Evolutionary conservation across 1,140 invertebrate genomes (phyloP).

Genomic region (Halesus radiatus): DNA sequence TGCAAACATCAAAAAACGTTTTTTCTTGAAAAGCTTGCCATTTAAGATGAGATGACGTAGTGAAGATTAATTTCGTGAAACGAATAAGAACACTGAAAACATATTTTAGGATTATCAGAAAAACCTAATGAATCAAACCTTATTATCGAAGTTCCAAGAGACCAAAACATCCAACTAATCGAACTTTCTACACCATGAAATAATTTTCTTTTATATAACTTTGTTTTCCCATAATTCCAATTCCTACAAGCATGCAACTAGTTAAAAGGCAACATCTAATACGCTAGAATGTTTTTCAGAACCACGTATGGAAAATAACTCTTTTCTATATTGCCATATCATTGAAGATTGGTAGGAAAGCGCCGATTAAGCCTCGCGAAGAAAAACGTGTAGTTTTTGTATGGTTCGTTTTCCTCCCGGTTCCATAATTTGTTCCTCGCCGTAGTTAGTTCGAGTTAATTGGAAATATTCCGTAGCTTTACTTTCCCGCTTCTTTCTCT

Average conservation of each 20-base stretch:
- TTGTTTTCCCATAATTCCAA: neutral
- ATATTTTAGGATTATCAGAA: too few species aligned
- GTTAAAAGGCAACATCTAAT: too few species aligned
- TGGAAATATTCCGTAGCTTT: conserved; percentile 45
- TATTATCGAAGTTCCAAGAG: neutral
- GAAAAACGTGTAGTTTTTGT: conserved; percentile 26
- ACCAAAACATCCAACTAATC: neutral
- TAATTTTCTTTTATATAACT: neutral
- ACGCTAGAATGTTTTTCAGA: too few species aligned
- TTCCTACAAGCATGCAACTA: too few species aligned
- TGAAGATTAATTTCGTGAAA: too few species aligned
- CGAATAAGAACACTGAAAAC: too few species aligned
- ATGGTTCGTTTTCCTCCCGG: conserved; percentile 6
- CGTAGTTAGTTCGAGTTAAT: conserved; percentile 48
- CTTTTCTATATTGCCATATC: neutral
- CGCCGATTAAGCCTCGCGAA: neutral
- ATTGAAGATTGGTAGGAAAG: neutral
- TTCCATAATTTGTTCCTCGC: conserved; percentile 30
- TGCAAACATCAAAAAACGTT: too few species aligned
- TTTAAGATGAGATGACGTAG: too few species aligned
- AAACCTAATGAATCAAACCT: neutral
- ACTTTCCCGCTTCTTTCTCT: neutral
- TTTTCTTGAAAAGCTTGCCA: too few species aligned
- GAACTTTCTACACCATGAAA: neutral
- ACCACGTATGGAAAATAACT: neutral